A percentile compares a stretch with the other conserved stretches of the same genome.
phyloP scores from a whole-genome alignment of 2,113 vertebrate genomes.

The Pachypanchax playfairii region DNA sequence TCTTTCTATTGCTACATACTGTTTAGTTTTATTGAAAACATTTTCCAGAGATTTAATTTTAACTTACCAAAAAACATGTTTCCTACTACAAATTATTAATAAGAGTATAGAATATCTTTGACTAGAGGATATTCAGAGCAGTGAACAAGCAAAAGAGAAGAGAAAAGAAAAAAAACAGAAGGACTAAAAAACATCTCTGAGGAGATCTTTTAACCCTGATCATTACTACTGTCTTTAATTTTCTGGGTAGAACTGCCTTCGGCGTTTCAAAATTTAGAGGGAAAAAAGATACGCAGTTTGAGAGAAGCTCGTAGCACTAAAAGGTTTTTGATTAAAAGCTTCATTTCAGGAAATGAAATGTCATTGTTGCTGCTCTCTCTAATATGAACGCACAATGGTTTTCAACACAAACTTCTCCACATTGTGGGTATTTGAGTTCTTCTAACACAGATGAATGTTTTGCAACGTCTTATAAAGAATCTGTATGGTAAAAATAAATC shows the following conservation, averaged over 20 bases:
- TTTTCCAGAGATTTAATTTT: too few relatives aligned
- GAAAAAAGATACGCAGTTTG: background rate
- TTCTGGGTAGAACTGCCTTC: slow-evolving; percentile 26
- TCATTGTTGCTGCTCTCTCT: slow-evolving; percentile 28
- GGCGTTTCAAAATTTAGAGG: slow-evolving; percentile 18
- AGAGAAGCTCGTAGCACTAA: slow-evolving; percentile 37
- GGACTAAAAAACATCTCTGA: background rate
- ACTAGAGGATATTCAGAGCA: background rate
- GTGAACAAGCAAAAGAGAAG: slow-evolving; percentile 17
- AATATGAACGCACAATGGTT: slow-evolving; percentile 50
- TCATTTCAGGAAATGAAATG: slow-evolving; percentile 49
- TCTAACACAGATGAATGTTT: slow-evolving; percentile 6
- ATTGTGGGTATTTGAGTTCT: background rate
- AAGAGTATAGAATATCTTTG: slow-evolving; percentile 8
- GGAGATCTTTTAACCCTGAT: background rate
- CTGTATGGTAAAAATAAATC: too few relatives aligned
- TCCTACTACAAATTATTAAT: background rate
- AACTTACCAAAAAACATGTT: too few relatives aligned
- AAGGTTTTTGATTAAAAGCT: slow-evolving; percentile 49
- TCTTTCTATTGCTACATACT: too few relatives aligned
- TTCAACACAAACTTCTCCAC: slow-evolving; percentile 18
- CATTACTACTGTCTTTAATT: slow-evolving; percentile 14
- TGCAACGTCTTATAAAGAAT: background rate
- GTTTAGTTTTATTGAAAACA: too few relatives aligned
- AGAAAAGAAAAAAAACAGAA: too few relatives aligned